Conservation (phyloP, 2,113 vertebrate genomes). For the Ctenomys sociabilis region DNA sequence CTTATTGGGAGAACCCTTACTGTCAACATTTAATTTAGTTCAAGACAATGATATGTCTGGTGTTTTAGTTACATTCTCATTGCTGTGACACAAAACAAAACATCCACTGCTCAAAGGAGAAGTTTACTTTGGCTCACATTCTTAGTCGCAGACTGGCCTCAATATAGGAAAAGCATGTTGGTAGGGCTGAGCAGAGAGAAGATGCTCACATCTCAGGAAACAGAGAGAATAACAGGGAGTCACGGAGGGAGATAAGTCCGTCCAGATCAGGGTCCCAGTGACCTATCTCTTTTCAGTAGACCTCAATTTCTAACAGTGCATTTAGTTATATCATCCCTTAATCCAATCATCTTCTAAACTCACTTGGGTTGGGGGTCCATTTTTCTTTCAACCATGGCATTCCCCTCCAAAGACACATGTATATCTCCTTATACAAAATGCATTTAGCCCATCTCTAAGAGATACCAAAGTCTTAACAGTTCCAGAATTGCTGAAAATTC, state of each 20-base stretch:
- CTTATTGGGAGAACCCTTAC: neutral
- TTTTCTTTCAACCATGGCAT: neutral
- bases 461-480: neutral
- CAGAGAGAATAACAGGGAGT: neutral
- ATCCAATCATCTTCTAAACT: neutral
- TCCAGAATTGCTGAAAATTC: neutral
- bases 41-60: neutral
- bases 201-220: neutral
- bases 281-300: neutral
- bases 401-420: neutral
- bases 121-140: neutral
- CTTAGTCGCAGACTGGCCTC: neutral
- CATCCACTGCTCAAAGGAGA: neutral
- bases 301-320: neutral
- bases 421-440: neutral
- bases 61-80: neutral
- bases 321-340: neutral
- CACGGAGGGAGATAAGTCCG: neutral
- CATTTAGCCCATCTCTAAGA: neutral
- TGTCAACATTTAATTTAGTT: slow-evolving; percentile 17
- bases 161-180: neutral
- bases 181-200: neutral
- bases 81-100: neutral
- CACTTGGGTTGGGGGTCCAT: neutral
- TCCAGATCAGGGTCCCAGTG: neutral